Evolutionary conservation across 1,140 invertebrate species (phyloP), one percentile per base, ranked within the genome.

Genomic region (Drosophila mojavensis): DNA sequence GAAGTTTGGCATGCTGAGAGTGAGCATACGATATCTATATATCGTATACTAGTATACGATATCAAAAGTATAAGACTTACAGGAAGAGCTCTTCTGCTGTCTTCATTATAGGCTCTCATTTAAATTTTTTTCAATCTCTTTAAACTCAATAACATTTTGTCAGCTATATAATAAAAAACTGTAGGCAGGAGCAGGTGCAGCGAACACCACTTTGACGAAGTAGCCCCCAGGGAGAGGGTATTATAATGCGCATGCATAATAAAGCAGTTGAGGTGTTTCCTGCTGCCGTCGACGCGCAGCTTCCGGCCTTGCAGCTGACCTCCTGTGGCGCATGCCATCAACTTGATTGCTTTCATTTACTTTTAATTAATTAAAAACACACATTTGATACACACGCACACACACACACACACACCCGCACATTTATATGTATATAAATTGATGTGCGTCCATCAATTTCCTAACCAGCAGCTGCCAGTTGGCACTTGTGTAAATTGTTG

Each of bases 321-420:
- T 66, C 10, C 50, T 10, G 26, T 45, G 15, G 45, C 39, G 43
- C 59, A 62, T 51, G 81, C 80, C 88, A 86, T 86, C 83, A 86
- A 71, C 72, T 78, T 83, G 80, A 86, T 86, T 88, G 83, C 83
- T 83, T 86, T 79, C 79, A 83, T 86, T 88, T 86, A 88, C 79
- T 86, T 88, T 88, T 75, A 88, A 86, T 83, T 88, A 88, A 86
- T 83, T 88, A 83, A 88, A 86, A 86, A 66, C 43, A 47, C 17
- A 47, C 43, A 17, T 3, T 47, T 47, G 43, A 24, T 5, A 71
- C 62, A 77, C 56, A 53, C 33, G 20, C 43, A 4, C n/a, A 6
- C 13, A 15, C 43, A n/a, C 43, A 15, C 15, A 15, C 2, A 2
- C n/a, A 15, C 43, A n/a, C 43, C 5, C n/a, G 2, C 0, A 2